A percentile compares a stretch with the other conserved stretches of the same genome.
phyloP scores from a whole-genome alignment of 2,113 vertebrate species.

The Onychorhynchus coronatus region DNA sequence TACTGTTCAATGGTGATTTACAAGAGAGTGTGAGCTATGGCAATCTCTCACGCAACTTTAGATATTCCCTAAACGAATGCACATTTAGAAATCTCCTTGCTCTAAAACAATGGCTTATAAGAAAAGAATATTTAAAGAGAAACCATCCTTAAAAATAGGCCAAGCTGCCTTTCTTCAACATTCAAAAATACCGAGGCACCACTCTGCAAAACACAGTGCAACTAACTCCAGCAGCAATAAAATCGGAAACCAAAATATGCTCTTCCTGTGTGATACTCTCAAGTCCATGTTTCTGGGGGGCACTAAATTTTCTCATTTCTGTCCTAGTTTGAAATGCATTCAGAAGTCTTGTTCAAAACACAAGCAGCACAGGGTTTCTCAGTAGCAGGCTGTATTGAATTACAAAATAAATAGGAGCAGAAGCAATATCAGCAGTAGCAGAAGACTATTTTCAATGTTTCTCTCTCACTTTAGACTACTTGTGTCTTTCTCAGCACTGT shows the following conservation, averaged over 20 bases:
- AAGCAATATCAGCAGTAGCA: conserved; percentile 19
- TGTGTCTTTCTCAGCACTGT: background rate
- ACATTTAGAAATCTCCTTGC: conserved; percentile 75
- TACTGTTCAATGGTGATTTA: conserved; percentile 91
- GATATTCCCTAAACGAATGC: conserved; percentile 80
- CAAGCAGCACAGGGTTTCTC: background rate
- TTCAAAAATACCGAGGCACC: background rate
- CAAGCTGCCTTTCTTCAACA: background rate
- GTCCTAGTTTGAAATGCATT: background rate
- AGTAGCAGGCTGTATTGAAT: background rate
- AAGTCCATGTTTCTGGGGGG: background rate
- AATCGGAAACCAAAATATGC: background rate
- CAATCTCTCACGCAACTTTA: conserved; percentile 85
- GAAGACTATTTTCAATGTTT: background rate
- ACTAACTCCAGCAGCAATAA: background rate
- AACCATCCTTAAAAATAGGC: conserved; percentile 25
- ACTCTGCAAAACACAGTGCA: background rate
- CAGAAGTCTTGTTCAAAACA: background rate
- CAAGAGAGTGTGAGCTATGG: conserved; percentile 86
- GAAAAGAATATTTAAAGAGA: conserved; percentile 50
- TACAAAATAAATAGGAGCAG: conserved; percentile 33
- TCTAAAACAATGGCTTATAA: conserved; percentile 32
- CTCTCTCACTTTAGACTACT: background rate
- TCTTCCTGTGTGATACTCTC: background rate
- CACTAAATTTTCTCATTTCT: background rate